Base-by-base conservation (phyloP, 2,797 vertebrate species). In the Channa striata region DNA sequence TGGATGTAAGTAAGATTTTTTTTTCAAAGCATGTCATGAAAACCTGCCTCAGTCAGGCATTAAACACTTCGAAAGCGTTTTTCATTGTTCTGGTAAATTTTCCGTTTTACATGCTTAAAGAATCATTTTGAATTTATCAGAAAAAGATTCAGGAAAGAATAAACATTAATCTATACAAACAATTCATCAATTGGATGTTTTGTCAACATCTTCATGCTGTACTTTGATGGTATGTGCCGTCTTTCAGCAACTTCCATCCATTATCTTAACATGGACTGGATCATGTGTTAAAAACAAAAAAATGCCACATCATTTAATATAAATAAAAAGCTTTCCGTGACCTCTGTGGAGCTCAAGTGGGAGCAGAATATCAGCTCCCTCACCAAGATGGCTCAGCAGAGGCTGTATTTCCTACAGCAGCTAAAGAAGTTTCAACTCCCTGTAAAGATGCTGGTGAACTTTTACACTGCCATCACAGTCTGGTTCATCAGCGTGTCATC, bases 171-270 rank as follows among this genome's bases (percentile, higher is more conserved):
- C 6, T 30, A 5, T 25, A 49, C 58, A 67, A 61, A 64, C 66
- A 42, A 2, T 1, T 48, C 48, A 78, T 74, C 46, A 65, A 2
- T 33, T 17, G n/a, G 33, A 20, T 46, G 61, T 60, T 48, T 53
- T 23, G 34, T 47, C 33, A 54, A 8, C 11, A 58, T 42, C 9
- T 19, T 54, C 10, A 17, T 48, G 37, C 30, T 11, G 46, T 46
- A 44, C 58, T 39, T 44, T 21, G 44, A 60, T 36, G 23, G 2
- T 19, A 21, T 23, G 16, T 30, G 33, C 59, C 33, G 66, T 64
- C 40, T 64, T 30, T 6, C 25, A 30, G 25, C 6, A 6, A 4
- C 25, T 30, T 30, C 25, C 25, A 30, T 30, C 25, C 25, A 1
- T 30, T 30, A 30, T 30, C 25, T 30, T n/a, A n/a, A n/a, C n/a